A percentile compares a stretch with the other conserved stretches of the same genome.
Evolutionary conservation across 2,888 invertebrate genomes (phyloP).

Genomic region (Platycnemis pennipes): DNA sequence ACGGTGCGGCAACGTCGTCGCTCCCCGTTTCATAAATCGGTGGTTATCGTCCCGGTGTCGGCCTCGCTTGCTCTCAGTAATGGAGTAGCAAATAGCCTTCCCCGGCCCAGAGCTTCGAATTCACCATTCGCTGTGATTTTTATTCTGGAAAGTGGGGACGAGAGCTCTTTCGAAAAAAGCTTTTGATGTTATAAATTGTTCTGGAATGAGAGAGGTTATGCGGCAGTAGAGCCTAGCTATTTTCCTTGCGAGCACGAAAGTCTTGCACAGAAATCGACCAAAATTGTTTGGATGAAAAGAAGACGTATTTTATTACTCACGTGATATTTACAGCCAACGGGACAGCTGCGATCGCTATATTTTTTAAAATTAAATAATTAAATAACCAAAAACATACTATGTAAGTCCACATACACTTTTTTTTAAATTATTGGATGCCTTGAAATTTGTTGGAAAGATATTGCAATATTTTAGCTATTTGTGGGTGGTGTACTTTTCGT

Average conservation of each 20-base stretch:
- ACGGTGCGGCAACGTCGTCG: slow-evolving; percentile 30
- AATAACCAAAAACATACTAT: too few species aligned
- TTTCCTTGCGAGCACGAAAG: background rate
- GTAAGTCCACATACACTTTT: too few species aligned
- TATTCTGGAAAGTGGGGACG: background rate
- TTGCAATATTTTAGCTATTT: too few species aligned
- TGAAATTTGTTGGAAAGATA: too few species aligned
- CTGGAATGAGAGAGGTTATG: background rate
- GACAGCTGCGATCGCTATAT: too few species aligned
- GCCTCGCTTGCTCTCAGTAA: slow-evolving; percentile 27
- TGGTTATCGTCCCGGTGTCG: slow-evolving; percentile 34
- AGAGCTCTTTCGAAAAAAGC: background rate
- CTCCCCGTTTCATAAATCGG: slow-evolving; percentile 42
- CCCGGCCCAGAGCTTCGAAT: background rate
- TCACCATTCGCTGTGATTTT: background rate
- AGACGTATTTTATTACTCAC: too few species aligned
- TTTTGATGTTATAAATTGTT: background rate
- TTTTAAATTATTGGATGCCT: too few species aligned
- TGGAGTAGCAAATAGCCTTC: slow-evolving; percentile 52
- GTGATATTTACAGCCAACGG: too few species aligned
- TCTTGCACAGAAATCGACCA: background rate
- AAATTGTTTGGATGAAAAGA: too few species aligned
- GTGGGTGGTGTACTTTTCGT: too few species aligned
- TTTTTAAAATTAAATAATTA: too few species aligned
- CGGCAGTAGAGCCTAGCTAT: background rate